Percentiles rank a stretch among this genome's conserved stretches.
Conservation (phyloP, 2,113 vertebrate genomes). For the Oncorhynchus kisutch region DNA sequence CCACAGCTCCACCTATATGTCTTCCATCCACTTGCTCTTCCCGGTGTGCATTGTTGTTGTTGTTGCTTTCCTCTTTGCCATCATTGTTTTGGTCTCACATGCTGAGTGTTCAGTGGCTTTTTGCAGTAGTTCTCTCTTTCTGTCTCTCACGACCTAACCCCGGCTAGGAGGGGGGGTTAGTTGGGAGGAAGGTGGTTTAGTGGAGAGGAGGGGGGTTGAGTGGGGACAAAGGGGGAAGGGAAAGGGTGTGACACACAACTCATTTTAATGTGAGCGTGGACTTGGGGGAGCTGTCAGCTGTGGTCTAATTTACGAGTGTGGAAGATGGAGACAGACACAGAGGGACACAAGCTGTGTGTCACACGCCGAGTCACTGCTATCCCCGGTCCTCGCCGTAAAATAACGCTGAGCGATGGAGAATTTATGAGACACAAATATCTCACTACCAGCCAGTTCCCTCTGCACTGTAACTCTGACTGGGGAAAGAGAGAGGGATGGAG, state of each 20-base stretch:
- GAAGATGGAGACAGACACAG: constrained; percentile 11
- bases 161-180: background rate
- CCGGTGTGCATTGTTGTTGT: too few species aligned
- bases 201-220: background rate
- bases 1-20: too few species aligned
- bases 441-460: constrained; percentile 41
- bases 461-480: constrained; percentile 37
- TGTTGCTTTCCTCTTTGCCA: too few species aligned
- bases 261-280: constrained; percentile 22
- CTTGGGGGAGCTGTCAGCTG: constrained; percentile 28
- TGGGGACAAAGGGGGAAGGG: background rate
- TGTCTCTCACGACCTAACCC: background rate
- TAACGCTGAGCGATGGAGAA: constrained; percentile 41
- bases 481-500: background rate
- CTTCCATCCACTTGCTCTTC: too few species aligned
- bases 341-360: constrained; percentile 17
- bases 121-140: background rate
- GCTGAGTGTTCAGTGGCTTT: too few species aligned
- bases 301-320: constrained; percentile 24
- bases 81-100: too few species aligned
- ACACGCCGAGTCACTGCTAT: background rate
- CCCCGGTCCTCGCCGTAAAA: constrained; percentile 22
- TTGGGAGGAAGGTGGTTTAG: too few species aligned
- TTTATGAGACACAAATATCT: constrained; percentile 56
- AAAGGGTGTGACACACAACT: constrained; percentile 9